Evolutionary conservation across 2,113 vertebrate species (phyloP).

Genomic region (Catharus minimus): DNA sequence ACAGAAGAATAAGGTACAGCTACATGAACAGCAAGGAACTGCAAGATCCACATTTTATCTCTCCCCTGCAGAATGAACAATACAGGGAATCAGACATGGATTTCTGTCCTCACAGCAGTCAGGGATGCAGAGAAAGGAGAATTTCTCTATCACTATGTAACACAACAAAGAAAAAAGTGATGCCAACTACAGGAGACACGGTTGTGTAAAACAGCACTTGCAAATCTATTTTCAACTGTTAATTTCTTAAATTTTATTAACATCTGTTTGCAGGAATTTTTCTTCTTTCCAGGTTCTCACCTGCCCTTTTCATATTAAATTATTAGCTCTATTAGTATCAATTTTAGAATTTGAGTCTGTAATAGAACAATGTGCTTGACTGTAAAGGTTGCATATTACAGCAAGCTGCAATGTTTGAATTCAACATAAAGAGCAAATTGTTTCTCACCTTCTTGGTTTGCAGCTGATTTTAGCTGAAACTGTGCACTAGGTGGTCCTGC

Average conservation of each 20-base stretch:
- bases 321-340: not conserved
- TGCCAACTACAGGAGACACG: not conserved
- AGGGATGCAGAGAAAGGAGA: not conserved
- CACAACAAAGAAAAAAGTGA: not conserved
- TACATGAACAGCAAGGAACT: not conserved
- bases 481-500: slow-evolving; percentile 66
- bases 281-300: not conserved
- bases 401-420: not conserved
- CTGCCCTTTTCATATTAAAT: not conserved
- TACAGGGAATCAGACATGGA: not conserved
- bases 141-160: not conserved
- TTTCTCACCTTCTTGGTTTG: slow-evolving; percentile 79
- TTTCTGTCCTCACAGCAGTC: not conserved
- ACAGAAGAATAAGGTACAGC: not conserved
- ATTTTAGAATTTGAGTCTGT: not conserved
- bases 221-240: not conserved
- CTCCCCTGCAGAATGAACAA: not conserved
- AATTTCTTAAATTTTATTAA: not conserved
- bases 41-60: not conserved
- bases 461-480: slow-evolving; percentile 53
- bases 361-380: not conserved
- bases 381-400: not conserved
- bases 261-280: not conserved
- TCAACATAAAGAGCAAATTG: not conserved
- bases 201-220: not conserved